Base-by-base conservation (phyloP, 1,140 invertebrate species). In the Leptestheria dahalacensis region DNA sequence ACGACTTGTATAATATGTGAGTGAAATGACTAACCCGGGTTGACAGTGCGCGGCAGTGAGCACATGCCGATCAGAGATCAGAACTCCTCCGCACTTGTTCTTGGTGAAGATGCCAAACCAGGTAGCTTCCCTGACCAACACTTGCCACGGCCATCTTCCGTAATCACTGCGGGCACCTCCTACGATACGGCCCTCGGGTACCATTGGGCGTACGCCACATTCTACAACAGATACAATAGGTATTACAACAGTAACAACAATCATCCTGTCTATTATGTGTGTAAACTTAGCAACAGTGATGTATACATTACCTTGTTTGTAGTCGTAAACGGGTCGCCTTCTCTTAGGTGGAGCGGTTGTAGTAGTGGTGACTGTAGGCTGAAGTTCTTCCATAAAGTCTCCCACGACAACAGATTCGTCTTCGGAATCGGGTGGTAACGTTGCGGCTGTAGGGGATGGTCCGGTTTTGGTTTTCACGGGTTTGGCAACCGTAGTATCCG, bases 81-180 rank as follows among this genome's bases (percentile, higher is more conserved):
- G 78, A 0, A 94, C 91, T 46, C 91, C 91, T 10, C 91, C 91
- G 68, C 91, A 95, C 72, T 95, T 95, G 70, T 93, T 93, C 71
- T 95, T 94, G n/a, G 89, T 91, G 69, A 93, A 91, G 1, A 94
- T 77, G 1, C 91, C 91, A 46, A 94, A 73, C 89, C 88, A 94
- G 0, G 89, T 91, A 6, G 88, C 85, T 72, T 95, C 91, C 57
- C 88, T 79, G 0, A 95, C 86, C 20, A 95, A 73, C 1, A 90
- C 90, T 69, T 94, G 90, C 91, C 91, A 95, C 0, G 91, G 91
- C 82, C 86, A 94, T 70, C 88, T 83, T 6, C 89, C 91, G 65
- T 91, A 91, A 1, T 76, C 77, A 6, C 88, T 81, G 59, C 82
- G 82, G 71, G 88, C 89, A 15, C 91, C 91, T 55, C 91, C 91